These are phyloP conservation scores for Catocala fraxini DNA, from an alignment of 2,888 invertebrate species.

Conservation along the genomic window DNA sequence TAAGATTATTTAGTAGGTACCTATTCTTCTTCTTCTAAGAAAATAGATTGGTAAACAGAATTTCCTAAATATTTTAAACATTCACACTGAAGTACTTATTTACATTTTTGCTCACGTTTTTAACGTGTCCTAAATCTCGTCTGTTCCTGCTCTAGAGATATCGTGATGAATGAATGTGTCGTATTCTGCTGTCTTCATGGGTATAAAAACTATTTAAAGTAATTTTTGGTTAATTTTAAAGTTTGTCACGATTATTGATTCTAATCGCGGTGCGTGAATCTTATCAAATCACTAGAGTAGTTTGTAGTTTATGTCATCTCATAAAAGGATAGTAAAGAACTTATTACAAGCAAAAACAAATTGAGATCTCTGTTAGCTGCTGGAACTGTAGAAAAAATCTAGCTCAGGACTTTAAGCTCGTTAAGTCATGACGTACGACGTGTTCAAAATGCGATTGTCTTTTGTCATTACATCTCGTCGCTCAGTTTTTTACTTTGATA, in stretches of 20 bases:
- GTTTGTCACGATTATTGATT: constrained; percentile 4
- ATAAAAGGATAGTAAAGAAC: constrained; percentile 8
- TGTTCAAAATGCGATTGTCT: constrained; percentile 45
- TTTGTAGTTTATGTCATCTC: constrained; percentile 8
- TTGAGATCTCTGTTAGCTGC: not conserved
- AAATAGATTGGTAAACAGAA: no score
- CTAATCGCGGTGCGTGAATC: not conserved
- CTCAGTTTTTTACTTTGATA: constrained; percentile 30
- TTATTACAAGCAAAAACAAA: constrained; percentile 7
- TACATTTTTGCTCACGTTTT: no score
- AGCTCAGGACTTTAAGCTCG: constrained; percentile 27
- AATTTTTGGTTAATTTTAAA: no score
- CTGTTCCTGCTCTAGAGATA: no score
- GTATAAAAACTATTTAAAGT: no score
- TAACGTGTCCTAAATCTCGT: no score
- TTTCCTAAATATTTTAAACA: no score
- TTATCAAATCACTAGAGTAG: not conserved
- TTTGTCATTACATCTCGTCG: constrained; percentile 31
- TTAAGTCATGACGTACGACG: constrained; percentile 26
- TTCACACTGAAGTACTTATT: no score
- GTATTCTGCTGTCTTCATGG: no score
- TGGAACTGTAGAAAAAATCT: constrained; percentile 18
- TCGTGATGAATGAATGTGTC: no score
- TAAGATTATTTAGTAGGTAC: no score
- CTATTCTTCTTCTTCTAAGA: no score